phyloP scores from a whole-genome alignment of 2,113 vertebrate species.

The Pristiophorus japonicus region DNA sequence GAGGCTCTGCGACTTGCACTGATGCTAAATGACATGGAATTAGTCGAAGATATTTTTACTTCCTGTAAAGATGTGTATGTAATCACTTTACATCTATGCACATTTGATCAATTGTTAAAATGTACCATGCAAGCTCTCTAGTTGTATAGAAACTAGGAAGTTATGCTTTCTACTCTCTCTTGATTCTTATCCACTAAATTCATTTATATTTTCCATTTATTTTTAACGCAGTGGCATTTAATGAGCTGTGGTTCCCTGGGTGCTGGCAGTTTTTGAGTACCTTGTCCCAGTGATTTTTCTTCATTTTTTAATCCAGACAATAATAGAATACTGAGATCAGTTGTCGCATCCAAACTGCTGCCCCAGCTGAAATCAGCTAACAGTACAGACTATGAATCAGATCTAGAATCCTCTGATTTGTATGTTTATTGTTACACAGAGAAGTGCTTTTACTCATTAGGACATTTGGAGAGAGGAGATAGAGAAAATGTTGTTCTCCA shows the following conservation, averaged over 20 bases:
- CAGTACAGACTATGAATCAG: not conserved
- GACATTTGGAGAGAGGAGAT: not conserved
- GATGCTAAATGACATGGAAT: constrained; percentile 93
- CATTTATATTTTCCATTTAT: not conserved
- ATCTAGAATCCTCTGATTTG: not conserved
- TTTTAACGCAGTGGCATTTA: not conserved
- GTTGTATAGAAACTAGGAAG: not conserved
- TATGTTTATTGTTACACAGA: not conserved
- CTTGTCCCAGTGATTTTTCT: not conserved
- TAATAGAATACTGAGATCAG: not conserved
- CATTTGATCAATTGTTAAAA: not conserved
- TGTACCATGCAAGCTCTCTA: not conserved
- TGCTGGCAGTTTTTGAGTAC: not conserved
- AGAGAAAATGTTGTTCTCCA: not conserved
- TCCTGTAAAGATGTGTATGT: constrained; percentile 97
- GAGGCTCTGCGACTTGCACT: constrained; percentile 89
- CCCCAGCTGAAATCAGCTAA: not conserved
- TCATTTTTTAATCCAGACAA: not conserved
- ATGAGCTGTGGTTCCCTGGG: not conserved
- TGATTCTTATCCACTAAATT: not conserved
- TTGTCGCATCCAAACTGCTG: not conserved
- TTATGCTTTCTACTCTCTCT: not conserved
- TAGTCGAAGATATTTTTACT: constrained; percentile 96
- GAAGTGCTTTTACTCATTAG: not conserved
- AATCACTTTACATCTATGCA: not conserved